phyloP scores from a whole-genome alignment of 2,888 invertebrate species.

The Agrochola circellaris region DNA sequence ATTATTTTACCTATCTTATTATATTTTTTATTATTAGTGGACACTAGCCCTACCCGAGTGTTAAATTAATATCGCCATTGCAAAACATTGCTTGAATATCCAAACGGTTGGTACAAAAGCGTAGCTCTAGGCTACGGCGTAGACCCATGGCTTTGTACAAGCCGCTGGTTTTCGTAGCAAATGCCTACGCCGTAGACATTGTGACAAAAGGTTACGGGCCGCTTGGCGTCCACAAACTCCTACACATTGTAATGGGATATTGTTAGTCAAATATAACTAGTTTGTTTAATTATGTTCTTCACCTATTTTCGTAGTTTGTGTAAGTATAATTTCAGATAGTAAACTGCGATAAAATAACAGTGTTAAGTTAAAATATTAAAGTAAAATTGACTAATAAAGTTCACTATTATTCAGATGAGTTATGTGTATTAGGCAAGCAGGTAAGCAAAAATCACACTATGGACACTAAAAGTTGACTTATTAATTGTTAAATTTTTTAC shows the following conservation, averaged over 20 bases:
- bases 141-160: neutral
- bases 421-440: neutral
- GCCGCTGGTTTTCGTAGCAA: conserved; percentile 1
- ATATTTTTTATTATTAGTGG: no score
- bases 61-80: no score
- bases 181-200: conserved; percentile 22
- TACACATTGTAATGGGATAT: conserved; percentile 10
- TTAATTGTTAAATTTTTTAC: neutral
- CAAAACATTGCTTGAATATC: neutral
- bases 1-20: no score
- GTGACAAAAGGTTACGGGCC: neutral
- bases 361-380: no score
- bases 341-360: no score
- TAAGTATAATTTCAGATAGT: neutral
- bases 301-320: neutral
- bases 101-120: neutral
- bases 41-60: no score
- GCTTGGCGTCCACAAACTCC: conserved; percentile 23
- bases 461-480: neutral
- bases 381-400: no score
- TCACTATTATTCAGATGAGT: neutral
- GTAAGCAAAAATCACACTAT: no score
- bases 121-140: conserved; percentile 10
- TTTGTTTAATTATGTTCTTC: conserved; percentile 1
- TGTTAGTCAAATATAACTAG: neutral